These are phyloP conservation scores for Machaerirhynchus nigripectus DNA, from an alignment of 2,113 vertebrate species.

Conservation along the genomic window DNA sequence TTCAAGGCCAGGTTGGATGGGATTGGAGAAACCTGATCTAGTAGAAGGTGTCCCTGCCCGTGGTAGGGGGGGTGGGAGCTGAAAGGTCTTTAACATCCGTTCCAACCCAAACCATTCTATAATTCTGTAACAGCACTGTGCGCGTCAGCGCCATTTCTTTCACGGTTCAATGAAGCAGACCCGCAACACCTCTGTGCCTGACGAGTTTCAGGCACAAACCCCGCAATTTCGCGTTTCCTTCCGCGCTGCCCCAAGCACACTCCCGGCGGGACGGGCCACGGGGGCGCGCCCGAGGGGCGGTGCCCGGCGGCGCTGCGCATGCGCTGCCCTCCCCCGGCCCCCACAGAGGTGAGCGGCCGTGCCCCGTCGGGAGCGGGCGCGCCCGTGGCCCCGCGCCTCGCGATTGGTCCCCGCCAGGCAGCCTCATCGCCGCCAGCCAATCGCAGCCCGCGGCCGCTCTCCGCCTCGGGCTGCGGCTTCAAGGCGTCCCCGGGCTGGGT, in stretches of 20 bases:
- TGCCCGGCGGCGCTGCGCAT: neutral
- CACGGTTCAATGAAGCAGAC: rapidly evolving
- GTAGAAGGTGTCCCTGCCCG: neutral
- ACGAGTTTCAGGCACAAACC: rapidly evolving
- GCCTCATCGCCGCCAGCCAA: conserved; percentile 9
- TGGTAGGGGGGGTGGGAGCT: neutral
- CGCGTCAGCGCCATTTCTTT: neutral
- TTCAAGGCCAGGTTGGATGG: neutral
- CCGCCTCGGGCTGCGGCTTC: neutral
- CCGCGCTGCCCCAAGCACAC: too few relatives aligned
- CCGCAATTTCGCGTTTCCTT: rapidly evolving
- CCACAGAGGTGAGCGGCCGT: neutral
- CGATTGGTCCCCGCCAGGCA: neutral
- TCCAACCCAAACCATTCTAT: neutral
- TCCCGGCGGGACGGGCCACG: rapidly evolving
- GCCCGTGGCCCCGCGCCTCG: neutral
- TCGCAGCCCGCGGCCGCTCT: neutral
- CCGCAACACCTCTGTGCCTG: rapidly evolving
- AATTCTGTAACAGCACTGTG: neutral
- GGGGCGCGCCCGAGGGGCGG: neutral
- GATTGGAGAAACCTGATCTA: neutral
- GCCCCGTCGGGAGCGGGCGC: neutral
- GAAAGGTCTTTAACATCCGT: too few relatives aligned
- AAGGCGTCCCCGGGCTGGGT: neutral
- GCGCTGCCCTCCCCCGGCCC: neutral